Percentiles rank a stretch among this genome's conserved stretches.
Evolutionary conservation across 1,140 invertebrate genomes (phyloP).

Genomic region (Planococcus citri): DNA sequence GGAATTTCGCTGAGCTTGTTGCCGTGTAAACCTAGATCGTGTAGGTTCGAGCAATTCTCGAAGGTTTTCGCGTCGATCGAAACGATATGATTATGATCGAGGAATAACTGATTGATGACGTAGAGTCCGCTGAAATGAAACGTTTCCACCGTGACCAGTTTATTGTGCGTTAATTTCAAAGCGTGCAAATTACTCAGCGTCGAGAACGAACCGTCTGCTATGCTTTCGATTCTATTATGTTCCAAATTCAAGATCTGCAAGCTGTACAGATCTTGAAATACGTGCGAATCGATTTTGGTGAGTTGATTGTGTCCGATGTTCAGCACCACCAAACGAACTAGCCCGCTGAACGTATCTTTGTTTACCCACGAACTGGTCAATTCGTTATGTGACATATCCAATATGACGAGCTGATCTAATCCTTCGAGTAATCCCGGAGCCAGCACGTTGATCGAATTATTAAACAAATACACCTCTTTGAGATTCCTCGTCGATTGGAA

Average conservation of each 20-base stretch:
- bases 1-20: constrained; percentile 65
- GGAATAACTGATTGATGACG: constrained; percentile 58
- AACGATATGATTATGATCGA: constrained; percentile 67
- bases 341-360: constrained; percentile 65
- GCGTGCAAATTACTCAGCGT: constrained; percentile 74
- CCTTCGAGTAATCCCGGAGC: constrained; percentile 68
- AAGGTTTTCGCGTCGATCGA: constrained; percentile 69
- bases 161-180: constrained; percentile 63
- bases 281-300: constrained; percentile 59
- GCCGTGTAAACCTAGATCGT: constrained; percentile 68
- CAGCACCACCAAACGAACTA: constrained; percentile 74
- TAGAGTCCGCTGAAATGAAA: constrained; percentile 64
- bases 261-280: constrained; percentile 67
- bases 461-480: constrained; percentile 58
- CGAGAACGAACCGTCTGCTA: constrained; percentile 64
- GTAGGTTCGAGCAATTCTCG: constrained; percentile 60
- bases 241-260: constrained; percentile 69
- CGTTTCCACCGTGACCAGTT: constrained; percentile 58
- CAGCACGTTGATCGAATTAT: constrained; percentile 72
- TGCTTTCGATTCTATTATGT: constrained; percentile 62
- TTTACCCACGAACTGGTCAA: constrained; percentile 72
- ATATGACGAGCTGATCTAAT: constrained; percentile 66
- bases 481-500: constrained; percentile 69
- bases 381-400: constrained; percentile 79
- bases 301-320: constrained; percentile 79